These are phyloP conservation scores for Mionectes olivaceus DNA, from an alignment of 2,797 vertebrate genomes.

Conservation along the genomic window DNA sequence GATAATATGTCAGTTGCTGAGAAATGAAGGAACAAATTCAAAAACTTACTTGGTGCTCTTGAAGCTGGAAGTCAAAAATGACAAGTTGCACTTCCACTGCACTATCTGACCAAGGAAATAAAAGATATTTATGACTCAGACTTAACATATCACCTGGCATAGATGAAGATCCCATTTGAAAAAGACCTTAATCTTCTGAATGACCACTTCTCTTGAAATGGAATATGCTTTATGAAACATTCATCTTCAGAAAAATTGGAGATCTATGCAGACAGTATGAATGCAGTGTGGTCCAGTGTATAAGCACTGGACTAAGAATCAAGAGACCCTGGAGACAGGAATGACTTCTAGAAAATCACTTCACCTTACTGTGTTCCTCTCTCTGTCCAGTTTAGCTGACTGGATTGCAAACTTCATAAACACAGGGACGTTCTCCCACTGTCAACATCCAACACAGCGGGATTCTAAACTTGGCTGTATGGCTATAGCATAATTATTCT, in stretches of 20 bases:
- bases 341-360: not conserved
- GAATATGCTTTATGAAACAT: slow-evolving; percentile 62
- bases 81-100: slow-evolving; percentile 40
- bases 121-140: slow-evolving; percentile 61
- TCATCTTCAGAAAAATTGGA: slow-evolving; percentile 34
- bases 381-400: not conserved
- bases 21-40: slow-evolving; percentile 15
- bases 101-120: slow-evolving; percentile 40
- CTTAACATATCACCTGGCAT: slow-evolving; percentile 62
- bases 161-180: slow-evolving; percentile 62
- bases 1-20: not conserved
- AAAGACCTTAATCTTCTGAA: slow-evolving; percentile 66
- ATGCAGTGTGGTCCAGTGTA: not conserved
- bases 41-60: slow-evolving; percentile 10
- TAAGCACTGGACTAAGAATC: not conserved
- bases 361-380: not conserved
- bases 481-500: not conserved
- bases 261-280: not conserved
- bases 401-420: not conserved
- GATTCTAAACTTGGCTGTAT: not conserved
- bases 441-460: not conserved
- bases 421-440: not conserved
- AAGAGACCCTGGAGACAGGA: not conserved
- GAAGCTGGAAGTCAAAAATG: slow-evolving; percentile 45
- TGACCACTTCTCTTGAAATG: slow-evolving; percentile 59